Evolutionary conservation across 2,888 invertebrate genomes (phyloP), one percentile per base, ranked within the genome.

Genomic region (Agriopis leucophaearia): DNA sequence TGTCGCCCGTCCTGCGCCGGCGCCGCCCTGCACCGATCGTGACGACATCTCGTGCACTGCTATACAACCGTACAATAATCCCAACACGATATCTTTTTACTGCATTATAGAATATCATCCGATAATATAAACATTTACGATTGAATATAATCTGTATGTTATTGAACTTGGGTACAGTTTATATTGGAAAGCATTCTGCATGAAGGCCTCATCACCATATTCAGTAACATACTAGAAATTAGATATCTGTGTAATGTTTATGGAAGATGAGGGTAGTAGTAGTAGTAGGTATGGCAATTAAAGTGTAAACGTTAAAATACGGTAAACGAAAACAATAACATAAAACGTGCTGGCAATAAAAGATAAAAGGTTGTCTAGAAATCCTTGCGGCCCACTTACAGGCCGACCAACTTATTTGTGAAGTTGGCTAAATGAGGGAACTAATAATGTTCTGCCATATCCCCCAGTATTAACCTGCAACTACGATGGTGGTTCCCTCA

Each of bases 351-450:
- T n/a, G 35, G 70, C 42, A 61, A 65, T 74, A 69, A 71, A 74
- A 73, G 71, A 64, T 74, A 70, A 74, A 70, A 73, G 71, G 73
- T 71, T 69, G 66, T 66, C 68, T 63, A 64, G 71, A 68, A 74
- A 73, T 73, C 74, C 72, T 70, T 54, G 52, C 36, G 9, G 36
- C 36, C 51, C 38, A 52, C 15, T 38, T 52, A 38, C 38, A 9
- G 9, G 8, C 10, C 36, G 10, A 15, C 38, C 15, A 38, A 38
- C 38, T 38, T 54, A 15, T 54, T 38, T 6, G 10, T 16, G n/a
- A 0, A n/a, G 13, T 15, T 15, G 16, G 52, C 7, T 5, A 15
- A 38, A 15, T 9, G 8, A 51, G n/a, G n/a, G 10, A 52, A 36
- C 52, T 38, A 38, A 38, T 12, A 15, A 15, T 36, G 1, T 1